Base-by-base conservation (phyloP, 1,140 invertebrate genomes). In the Rhopalosiphum maidis region DNA sequence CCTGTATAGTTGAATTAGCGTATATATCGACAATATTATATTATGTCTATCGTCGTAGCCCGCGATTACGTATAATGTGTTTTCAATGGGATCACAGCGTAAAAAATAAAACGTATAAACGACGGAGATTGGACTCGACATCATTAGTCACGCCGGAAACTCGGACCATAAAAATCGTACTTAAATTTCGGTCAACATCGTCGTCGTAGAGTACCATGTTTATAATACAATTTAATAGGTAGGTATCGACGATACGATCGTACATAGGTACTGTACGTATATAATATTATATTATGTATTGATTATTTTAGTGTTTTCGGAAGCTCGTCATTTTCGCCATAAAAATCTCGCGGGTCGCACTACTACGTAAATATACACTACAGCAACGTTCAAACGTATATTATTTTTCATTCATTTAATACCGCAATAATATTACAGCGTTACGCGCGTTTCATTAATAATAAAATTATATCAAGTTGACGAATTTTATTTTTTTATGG, bases 261-360 rank as follows among this genome's bases (percentile, higher is more conserved):
- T 18, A 51, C 21, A 18, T 0, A 48, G 9, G 7, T 60, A 21
- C 60, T 30, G 15, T 41, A 41, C 5, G 15, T 77, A 77, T 35
- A 37, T 83, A 37, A 86, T 86, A 46, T 86, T 46, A 86, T 46
- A 30, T 25, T 85, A 6, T 30, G 11, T 48, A 87, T 87, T 87
- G 23, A n/a, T 87, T 48, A 48, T 87, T 48, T 87, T 87, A 87
- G 43, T 87, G 48, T 48, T 48, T 48, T 87, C 86, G 86, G 85
- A 87, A 87, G 85, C 85, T 85, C 83, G 83, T 43, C 25, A 85
- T 85, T 41, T 85, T 85, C 23, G 83, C 37, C 25, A 85, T 85
- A 85, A 85, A 85, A 85, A 85, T 18, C 60, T 68, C 30, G 30
- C 30, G 30, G 60, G 60, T 77, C 60, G 30, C 18, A 77, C 30